Percentiles rank a stretch among this genome's conserved stretches.
Conservation (phyloP, 64 coral and sea anemone genomes). For the Astreopora myriophthalma region DNA sequence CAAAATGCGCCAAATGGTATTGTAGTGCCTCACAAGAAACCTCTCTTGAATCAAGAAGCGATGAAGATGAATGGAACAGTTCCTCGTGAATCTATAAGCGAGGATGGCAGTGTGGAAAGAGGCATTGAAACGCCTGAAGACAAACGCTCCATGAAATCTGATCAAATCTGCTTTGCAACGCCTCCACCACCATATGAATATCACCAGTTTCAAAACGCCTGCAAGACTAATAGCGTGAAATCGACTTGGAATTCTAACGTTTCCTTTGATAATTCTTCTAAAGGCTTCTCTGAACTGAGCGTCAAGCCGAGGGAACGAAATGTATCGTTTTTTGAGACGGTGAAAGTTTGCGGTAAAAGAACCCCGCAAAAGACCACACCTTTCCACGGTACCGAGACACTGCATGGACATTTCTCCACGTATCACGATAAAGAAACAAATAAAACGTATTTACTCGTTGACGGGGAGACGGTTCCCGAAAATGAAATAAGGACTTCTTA, state of each 20-base stretch:
- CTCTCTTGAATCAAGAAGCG: background rate
- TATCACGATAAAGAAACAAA: slow-evolving; percentile 73
- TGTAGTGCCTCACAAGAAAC: background rate
- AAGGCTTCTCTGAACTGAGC: background rate
- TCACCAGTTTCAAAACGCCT: background rate
- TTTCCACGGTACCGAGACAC: background rate
- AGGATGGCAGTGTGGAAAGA: slow-evolving; percentile 25
- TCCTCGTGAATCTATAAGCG: background rate
- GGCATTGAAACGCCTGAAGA: slow-evolving; percentile 35
- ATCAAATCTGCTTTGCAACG: background rate
- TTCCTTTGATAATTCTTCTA: background rate
- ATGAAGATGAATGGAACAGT: slow-evolving; percentile 8
- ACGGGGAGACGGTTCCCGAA: slow-evolving; percentile 78
- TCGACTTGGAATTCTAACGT: background rate
- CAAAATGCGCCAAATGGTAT: slow-evolving; percentile 16
- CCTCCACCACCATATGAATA: slow-evolving; percentile 11
- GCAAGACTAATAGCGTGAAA: background rate
- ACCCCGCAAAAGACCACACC: background rate
- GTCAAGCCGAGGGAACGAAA: background rate
- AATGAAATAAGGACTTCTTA: slow-evolving; percentile 76
- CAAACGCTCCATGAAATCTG: background rate
- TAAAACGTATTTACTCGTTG: slow-evolving; percentile 76
- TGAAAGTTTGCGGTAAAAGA: background rate
- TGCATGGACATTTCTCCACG: slow-evolving; percentile 54
- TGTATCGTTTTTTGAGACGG: slow-evolving; percentile 1